These are phyloP conservation scores for Stratiomys singularior DNA, from an alignment of 2,888 invertebrate genomes.

Conservation along the genomic window DNA sequence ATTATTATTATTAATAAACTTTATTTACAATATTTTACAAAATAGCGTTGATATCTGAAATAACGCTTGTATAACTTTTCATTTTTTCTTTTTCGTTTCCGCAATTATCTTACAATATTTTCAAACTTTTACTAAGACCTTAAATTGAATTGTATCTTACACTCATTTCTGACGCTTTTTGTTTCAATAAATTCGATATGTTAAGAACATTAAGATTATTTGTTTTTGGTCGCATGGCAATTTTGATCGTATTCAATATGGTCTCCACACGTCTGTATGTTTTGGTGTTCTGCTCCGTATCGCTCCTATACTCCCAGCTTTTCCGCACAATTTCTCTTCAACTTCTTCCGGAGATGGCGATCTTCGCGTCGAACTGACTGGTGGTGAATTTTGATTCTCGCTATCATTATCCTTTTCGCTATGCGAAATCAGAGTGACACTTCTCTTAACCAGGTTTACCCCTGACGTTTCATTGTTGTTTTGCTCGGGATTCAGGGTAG, in stretches of 20 bases:
- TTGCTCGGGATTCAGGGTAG: conserved; percentile 55
- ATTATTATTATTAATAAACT: background rate
- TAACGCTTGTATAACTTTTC: background rate
- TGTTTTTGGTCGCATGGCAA: conserved; percentile 38
- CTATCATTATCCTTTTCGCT: conserved; percentile 60
- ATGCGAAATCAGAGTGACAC: conserved; percentile 62
- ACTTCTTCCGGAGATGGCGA: conserved; percentile 68
- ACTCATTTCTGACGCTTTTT: background rate
- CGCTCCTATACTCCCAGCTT: conserved; percentile 58
- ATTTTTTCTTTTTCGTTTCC: background rate
- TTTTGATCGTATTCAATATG: conserved; percentile 68
- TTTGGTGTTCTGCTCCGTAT: conserved; percentile 65
- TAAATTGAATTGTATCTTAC: background rate
- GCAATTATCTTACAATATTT: background rate
- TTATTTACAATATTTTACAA: conserved; percentile 3
- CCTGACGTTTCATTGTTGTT: conserved; percentile 55
- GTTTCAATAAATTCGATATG: conserved; percentile 52
- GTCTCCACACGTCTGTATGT: conserved; percentile 81
- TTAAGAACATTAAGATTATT: conserved; percentile 48
- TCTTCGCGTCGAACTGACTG: conserved; percentile 67
- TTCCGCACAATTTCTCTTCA: conserved; percentile 53
- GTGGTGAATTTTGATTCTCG: conserved; percentile 63
- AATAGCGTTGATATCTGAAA: background rate
- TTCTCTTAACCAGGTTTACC: conserved; percentile 63
- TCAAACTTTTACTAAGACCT: background rate